Percentiles rank a stretch among this genome's conserved stretches.
Conservation (phyloP, 2,888 invertebrate genomes). For the Amiota communis region DNA sequence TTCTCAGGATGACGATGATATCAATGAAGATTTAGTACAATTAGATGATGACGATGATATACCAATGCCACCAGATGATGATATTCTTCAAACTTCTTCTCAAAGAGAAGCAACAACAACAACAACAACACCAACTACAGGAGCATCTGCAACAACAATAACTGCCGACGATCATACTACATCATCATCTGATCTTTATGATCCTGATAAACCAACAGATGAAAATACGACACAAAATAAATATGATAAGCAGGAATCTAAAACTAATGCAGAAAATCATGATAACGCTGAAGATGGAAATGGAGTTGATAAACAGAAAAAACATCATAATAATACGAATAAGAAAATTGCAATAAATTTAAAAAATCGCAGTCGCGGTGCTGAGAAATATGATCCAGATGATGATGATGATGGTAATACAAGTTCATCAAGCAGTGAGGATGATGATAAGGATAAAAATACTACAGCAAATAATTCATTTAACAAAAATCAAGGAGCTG, state of each 20-base stretch:
- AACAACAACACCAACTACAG: constrained; percentile 12
- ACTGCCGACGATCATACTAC: neutral
- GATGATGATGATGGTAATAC: constrained; percentile 23
- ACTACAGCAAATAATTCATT: neutral
- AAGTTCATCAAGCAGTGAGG: constrained; percentile 25
- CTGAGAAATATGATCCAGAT: constrained; percentile 42
- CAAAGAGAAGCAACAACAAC: constrained; percentile 5
- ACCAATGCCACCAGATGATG: constrained; percentile 68
- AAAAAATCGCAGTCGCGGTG: neutral
- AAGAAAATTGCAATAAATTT: neutral
- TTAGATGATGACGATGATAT: constrained; percentile 72
- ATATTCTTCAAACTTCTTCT: neutral
- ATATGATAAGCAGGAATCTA: constrained; percentile 20
- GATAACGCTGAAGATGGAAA: constrained; percentile 35
- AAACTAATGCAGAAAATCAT: constrained; percentile 38
- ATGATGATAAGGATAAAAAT: neutral
- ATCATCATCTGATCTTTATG: constrained; percentile 62
- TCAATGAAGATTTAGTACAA: constrained; percentile 73
- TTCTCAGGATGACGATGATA: constrained; percentile 73
- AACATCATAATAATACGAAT: neutral
- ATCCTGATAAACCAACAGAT: constrained; percentile 71
- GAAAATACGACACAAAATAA: constrained; percentile 50
- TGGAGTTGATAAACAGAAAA: constrained; percentile 16
- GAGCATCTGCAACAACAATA: constrained; percentile 27
- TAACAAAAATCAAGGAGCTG: constrained; percentile 41